Evolutionary conservation across 2,888 invertebrate genomes (phyloP), one percentile per base, ranked within the genome.

Genomic region (Trichopoda pennipes): DNA sequence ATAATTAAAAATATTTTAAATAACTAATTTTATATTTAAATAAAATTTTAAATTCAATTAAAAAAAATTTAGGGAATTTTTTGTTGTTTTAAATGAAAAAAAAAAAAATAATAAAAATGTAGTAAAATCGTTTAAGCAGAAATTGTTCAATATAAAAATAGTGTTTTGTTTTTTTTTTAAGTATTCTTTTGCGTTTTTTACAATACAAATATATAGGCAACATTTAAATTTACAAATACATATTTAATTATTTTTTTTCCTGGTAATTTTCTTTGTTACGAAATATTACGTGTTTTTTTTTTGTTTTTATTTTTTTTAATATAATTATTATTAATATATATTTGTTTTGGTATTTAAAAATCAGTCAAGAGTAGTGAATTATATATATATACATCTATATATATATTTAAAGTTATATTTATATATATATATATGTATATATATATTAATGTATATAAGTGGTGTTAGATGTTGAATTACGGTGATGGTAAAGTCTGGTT

Each of bases 191-290:
- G 60, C 42, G 17, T 55, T 69, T 51, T 81, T 74, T 60, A 73
- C 66, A 85, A 58, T 83, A 84, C 77, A 83, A 80, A 66, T 78
- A 85, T 81, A 80, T 84, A 85, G 83, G 81, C 85, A 86, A 82
- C 84, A 84, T 85, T 85, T 61, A 77, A 69, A 55, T 69, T 77
- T 85, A 86, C 86, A 87, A 86, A 86, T 85, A 85, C 85, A 85
- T 85, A 38, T 56, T 76, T 75, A 53, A n/a, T 56, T 64, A 49
- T n/a, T n/a, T 63, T 56, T 56, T 58, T 68, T 61, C 51, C 32
- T 70, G 72, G 42, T 63, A 61, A 61, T 49, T 55, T 61, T 72
- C 23, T 76, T 75, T 75, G 60, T 61, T 70, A 70, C 60, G 69
- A 81, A 81, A 60, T 74, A 75, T 79, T 77, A 58, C 44, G 38